Evolutionary conservation across 2,888 invertebrate genomes (phyloP).

Genomic region (Spatulosminthurus flaviceps): DNA sequence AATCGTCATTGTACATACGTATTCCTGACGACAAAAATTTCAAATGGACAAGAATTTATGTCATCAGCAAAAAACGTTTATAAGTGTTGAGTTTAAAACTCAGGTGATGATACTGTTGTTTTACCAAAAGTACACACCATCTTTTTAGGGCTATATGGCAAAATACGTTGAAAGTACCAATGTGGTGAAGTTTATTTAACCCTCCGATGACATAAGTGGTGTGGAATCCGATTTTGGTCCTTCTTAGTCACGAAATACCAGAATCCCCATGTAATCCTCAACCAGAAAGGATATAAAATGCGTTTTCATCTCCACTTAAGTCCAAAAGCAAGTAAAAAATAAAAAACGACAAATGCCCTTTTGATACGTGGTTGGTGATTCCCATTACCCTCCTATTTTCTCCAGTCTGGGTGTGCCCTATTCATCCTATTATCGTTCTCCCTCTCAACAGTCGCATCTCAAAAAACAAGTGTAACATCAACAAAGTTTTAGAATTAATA

Average conservation of each 20-base stretch:
- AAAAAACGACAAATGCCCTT: neutral
- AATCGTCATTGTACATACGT: conserved; percentile 29
- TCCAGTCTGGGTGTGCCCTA: neutral
- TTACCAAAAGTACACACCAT: conserved; percentile 23
- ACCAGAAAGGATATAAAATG: conserved; percentile 10
- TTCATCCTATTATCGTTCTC: neutral
- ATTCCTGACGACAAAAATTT: conserved; percentile 22
- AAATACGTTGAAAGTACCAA: too few species aligned
- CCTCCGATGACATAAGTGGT: neutral
- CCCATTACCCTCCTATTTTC: neutral
- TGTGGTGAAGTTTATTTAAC: conserved; percentile 5
- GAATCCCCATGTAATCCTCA: neutral
- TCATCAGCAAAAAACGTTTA: conserved; percentile 20
- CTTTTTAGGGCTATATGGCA: conserved; percentile 11
- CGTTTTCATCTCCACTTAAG: conserved; percentile 11
- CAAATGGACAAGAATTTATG: conserved; percentile 25
- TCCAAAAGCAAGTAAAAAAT: conserved; percentile 16
- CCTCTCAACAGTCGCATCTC: conserved; percentile 22
- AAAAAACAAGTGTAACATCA: conserved; percentile 7
- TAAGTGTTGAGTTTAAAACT: conserved; percentile 41
- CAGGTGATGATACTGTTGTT: conserved; percentile 41
- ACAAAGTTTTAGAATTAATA: neutral
- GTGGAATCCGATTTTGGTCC: neutral
- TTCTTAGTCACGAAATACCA: conserved; percentile 15
- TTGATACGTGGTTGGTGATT: neutral